Evolutionary conservation across 2,888 invertebrate species (phyloP).

Genomic region (Lampropteryx suffumata): DNA sequence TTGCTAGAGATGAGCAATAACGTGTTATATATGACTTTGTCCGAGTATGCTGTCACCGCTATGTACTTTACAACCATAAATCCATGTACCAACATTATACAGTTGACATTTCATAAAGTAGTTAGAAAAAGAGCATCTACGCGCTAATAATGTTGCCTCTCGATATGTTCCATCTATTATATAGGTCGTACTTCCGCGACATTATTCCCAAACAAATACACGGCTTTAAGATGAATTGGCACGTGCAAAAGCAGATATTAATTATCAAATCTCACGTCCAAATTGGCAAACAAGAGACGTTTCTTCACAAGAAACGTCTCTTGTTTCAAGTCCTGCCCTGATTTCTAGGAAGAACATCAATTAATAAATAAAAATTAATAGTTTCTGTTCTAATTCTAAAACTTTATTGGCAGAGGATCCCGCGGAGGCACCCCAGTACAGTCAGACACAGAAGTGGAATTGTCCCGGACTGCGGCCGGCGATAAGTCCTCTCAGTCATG

Average conservation of each 20-base stretch:
- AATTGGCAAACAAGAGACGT: constrained; percentile 20
- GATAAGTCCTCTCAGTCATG: constrained; percentile 87
- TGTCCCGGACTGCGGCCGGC: constrained; percentile 72
- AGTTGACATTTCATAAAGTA: too few species aligned
- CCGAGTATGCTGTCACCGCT: neutral
- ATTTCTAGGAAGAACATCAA: too few species aligned
- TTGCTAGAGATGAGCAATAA: neutral
- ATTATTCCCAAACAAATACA: too few species aligned
- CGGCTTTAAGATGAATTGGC: constrained; percentile 12
- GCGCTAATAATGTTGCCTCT: too few species aligned
- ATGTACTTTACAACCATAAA: constrained; percentile 2
- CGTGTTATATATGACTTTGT: too few species aligned
- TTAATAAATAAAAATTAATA: too few species aligned
- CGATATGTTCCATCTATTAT: too few species aligned
- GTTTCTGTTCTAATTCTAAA: too few species aligned
- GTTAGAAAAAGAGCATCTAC: too few species aligned
- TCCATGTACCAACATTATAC: too few species aligned
- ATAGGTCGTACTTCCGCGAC: too few species aligned
- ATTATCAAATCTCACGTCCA: constrained; percentile 13
- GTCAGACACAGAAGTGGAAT: constrained; percentile 97
- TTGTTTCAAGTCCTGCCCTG: neutral
- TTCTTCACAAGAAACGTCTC: neutral
- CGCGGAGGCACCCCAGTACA: constrained; percentile 93
- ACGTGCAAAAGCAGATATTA: constrained; percentile 4
- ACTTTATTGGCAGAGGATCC: constrained; percentile 69